A percentile compares a stretch with the other conserved stretches of the same genome.
These are phyloP conservation scores for Calameuta idolon DNA, from an alignment of 2,888 invertebrate species.

Conservation along the genomic window DNA sequence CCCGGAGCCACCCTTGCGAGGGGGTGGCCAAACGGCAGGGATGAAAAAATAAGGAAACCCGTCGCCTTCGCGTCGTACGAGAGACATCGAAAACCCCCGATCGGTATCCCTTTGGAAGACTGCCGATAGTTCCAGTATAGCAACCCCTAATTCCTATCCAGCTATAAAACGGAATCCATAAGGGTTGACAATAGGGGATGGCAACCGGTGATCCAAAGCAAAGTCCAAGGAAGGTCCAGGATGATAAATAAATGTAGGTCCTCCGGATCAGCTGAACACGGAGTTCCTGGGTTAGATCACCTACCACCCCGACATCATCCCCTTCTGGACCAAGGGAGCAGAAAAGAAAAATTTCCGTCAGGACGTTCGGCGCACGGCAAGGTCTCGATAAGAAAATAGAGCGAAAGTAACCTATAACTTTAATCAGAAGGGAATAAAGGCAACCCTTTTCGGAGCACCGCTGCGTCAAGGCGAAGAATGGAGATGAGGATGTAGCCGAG, in stretches of 20 bases:
- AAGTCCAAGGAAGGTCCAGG: neutral
- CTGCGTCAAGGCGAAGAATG: conserved; percentile 65
- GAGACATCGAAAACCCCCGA: neutral
- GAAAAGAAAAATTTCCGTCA: neutral
- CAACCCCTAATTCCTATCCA: neutral
- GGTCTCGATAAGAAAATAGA: conserved; percentile 22
- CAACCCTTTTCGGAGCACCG: conserved; percentile 55
- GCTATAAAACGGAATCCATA: neutral
- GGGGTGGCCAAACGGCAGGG: neutral
- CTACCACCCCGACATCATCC: neutral
- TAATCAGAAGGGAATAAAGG: conserved; percentile 64
- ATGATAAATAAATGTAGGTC: neutral
- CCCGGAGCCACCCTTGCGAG: neutral
- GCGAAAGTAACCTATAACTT: conserved; percentile 60
- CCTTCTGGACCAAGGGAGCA: neutral
- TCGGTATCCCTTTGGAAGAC: neutral
- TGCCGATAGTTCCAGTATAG: neutral
- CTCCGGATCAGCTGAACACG: neutral
- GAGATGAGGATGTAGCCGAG: conserved; percentile 68
- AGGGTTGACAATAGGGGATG: neutral
- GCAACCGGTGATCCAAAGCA: neutral
- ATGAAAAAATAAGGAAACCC: neutral
- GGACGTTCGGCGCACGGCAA: neutral
- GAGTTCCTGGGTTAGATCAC: neutral
- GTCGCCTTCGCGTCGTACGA: neutral